Evolutionary conservation across 1,140 invertebrate species (phyloP).

Genomic region (Lepidotrigona ventralis): DNA sequence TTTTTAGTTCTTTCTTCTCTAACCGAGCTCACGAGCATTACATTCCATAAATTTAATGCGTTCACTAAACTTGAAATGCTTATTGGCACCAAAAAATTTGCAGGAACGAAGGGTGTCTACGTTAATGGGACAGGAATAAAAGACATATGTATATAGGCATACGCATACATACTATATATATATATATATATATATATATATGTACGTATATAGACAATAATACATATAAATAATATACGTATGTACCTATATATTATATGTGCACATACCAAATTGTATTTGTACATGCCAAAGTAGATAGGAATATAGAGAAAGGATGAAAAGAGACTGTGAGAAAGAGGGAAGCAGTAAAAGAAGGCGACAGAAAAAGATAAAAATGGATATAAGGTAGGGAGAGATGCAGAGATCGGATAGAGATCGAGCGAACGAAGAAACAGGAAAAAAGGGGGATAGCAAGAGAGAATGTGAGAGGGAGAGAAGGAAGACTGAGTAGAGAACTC

Average conservation of each 20-base stretch:
- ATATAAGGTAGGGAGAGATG: conserved; percentile 17
- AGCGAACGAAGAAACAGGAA: conserved; percentile 39
- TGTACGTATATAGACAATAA: not conserved
- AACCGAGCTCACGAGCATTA: not conserved
- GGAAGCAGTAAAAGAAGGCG: conserved; percentile 11
- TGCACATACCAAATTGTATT: too few species aligned
- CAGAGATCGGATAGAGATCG: conserved; percentile 49
- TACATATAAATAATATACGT: not conserved
- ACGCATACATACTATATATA: not conserved
- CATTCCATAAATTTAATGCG: conserved; percentile 17
- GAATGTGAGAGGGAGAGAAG: conserved; percentile 50
- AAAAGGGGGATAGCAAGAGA: conserved; percentile 29
- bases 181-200: too few species aligned
- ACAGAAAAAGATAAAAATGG: conserved; percentile 27
- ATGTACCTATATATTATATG: not conserved
- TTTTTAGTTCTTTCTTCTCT: not conserved
- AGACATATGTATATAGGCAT: not conserved
- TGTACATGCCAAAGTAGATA: not conserved
- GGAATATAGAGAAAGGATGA: conserved; percentile 9
- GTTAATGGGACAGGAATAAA: conserved; percentile 17
- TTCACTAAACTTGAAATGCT: conserved; percentile 2
- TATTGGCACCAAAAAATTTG: conserved; percentile 18
- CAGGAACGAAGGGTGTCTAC: not conserved
- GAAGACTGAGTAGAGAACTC: conserved; percentile 56
- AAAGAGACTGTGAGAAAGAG: conserved; percentile 10